Percentiles rank a stretch among this genome's conserved stretches.
These are phyloP conservation scores for Platysternon megacephalum DNA, from an alignment of 2,113 vertebrate genomes.

Conservation along the genomic window DNA sequence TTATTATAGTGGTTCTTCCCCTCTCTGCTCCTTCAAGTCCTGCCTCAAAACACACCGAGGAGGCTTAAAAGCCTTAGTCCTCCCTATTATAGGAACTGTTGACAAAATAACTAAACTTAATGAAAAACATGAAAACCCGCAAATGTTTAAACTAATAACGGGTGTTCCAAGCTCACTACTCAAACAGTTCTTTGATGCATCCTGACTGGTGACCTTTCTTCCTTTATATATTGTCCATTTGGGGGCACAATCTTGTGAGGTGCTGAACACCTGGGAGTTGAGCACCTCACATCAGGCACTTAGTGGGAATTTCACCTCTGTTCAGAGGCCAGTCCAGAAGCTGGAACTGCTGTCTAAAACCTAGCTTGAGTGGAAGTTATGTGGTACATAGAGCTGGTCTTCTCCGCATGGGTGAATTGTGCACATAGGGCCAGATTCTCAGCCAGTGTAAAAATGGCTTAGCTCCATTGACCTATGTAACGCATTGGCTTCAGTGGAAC, in stretches of 20 bases:
- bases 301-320: background rate
- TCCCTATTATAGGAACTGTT: background rate
- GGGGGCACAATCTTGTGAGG: background rate
- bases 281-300: background rate
- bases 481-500: background rate
- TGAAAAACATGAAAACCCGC: background rate
- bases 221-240: background rate
- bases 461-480: background rate
- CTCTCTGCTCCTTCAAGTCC: background rate
- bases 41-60: background rate
- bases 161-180: background rate
- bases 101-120: background rate
- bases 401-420: background rate
- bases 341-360: background rate
- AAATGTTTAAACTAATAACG: background rate
- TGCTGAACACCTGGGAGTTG: background rate
- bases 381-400: background rate
- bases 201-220: background rate
- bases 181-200: background rate
- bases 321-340: background rate
- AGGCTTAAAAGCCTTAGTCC: background rate
- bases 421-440: background rate
- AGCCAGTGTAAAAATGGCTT: background rate
- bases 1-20: background rate
- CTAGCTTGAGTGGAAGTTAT: background rate